Percentiles rank a stretch among this genome's conserved stretches.
These are phyloP conservation scores for Brachionus koreanus DNA, from an alignment of 1,140 invertebrate species.

Conservation along the genomic window DNA sequence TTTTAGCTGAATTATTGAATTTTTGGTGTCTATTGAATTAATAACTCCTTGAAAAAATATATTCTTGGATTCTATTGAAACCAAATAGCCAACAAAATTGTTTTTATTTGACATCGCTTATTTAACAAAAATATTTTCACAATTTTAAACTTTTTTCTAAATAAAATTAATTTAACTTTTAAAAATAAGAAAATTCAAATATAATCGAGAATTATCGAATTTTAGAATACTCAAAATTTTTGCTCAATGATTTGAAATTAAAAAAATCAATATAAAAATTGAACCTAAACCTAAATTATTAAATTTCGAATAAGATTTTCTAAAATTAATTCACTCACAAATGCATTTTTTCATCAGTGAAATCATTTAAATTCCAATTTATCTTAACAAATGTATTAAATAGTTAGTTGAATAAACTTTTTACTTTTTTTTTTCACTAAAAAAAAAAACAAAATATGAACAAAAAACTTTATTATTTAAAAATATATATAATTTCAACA, in stretches of 20 bases:
- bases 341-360: background rate
- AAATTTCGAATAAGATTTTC: background rate
- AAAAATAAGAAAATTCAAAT: background rate
- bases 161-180: background rate
- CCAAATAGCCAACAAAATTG: slow-evolving; percentile 34
- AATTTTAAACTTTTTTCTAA: background rate
- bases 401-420: background rate
- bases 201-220: no score
- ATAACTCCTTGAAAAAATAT: slow-evolving; percentile 38
- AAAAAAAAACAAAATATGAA: background rate
- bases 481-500: background rate
- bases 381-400: background rate
- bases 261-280: background rate
- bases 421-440: background rate
- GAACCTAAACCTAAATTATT: background rate
- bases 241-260: background rate
- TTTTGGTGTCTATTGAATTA: slow-evolving; percentile 11
- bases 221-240: background rate
- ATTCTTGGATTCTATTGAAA: slow-evolving; percentile 32
- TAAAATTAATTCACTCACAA: background rate
- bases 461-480: background rate
- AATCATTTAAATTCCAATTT: background rate
- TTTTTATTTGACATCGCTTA: background rate
- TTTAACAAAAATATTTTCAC: background rate
- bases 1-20: slow-evolving; percentile 16